phyloP scores from a whole-genome alignment of 2,888 invertebrate genomes.

The Drosophila pseudotakahashii region DNA sequence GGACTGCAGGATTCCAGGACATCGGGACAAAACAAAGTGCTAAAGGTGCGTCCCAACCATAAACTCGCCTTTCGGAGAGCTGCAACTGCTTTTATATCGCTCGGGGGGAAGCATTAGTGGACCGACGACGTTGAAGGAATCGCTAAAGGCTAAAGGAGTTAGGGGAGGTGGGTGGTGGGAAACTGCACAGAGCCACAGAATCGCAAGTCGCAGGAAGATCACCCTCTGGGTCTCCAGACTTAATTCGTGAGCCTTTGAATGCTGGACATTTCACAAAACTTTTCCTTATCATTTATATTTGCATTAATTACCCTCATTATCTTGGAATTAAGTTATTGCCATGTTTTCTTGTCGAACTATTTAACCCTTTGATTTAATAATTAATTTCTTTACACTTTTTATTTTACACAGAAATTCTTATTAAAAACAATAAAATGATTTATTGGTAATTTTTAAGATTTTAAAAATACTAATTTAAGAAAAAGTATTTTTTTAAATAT shows the following conservation, averaged over 20 bases:
- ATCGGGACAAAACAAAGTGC: constrained; percentile 20
- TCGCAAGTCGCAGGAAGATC: constrained; percentile 1
- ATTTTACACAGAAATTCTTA: no score
- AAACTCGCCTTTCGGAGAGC: constrained; percentile 21
- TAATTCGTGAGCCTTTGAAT: background rate
- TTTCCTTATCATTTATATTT: background rate
- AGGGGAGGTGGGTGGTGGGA: background rate
- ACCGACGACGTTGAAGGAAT: constrained; percentile 21
- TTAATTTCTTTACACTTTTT: background rate
- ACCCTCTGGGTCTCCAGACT: background rate
- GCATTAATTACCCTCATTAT: background rate
- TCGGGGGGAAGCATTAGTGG: constrained; percentile 37
- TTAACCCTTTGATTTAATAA: no score
- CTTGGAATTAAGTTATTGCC: background rate
- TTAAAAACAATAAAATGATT: no score
- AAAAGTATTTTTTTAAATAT: no score
- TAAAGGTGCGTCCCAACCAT: constrained; percentile 44
- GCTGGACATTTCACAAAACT: background rate
- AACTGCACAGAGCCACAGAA: background rate
- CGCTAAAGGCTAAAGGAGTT: constrained; percentile 25
- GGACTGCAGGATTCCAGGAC: constrained; percentile 20
- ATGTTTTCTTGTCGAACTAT: background rate
- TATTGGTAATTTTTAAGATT: no score
- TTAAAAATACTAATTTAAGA: no score
- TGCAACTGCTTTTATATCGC: constrained; percentile 24